Evolutionary conservation across 2,113 vertebrate genomes (phyloP), one percentile per base, ranked within the genome.

Genomic region (Xiphophorus couchianus): DNA sequence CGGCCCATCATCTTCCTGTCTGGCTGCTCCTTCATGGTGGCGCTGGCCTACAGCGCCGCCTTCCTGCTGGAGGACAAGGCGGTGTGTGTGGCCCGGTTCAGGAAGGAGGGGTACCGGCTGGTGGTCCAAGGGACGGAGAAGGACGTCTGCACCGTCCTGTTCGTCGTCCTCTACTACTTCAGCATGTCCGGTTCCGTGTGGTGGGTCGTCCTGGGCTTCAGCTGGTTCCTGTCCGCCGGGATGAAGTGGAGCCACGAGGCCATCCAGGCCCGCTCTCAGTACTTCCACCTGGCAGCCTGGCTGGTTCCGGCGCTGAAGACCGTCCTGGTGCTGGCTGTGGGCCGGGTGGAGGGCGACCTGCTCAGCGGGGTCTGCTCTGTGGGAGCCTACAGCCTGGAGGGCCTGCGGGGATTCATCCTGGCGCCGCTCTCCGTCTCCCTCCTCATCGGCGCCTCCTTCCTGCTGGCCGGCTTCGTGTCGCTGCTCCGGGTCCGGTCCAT

Each of bases 11-110:
- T 98, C 90, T 98, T 98, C 90, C 93, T 98, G 77, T 97, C 97
- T 0, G 97, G 96, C 69, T 99, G 97, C 88, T 97, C 96, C 92
- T 96, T 98, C 91, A 96, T 98, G 97, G 97, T 99, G 89, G 96
- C 96, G 0, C 91, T 96, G 82, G 96, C 95, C 37, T 96, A 98
- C 0, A 91, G 94, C 0, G 92, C 95, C 0, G 97, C 97, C 39
- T 96, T 97, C 90, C 86, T 98, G 76, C 82, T 98, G 81, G 95
- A 96, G 88, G 97, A 98, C 89, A 92, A 93, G 4, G 96, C 94
- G 1, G 97, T 95, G 65, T 99, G 97, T 73, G 86, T 96, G 48
- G 96, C 96, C 66, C 94, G 94, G 84, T 96, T 98, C 84, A 93
- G 93, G 0, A 95, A 95, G 8, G 95, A 96, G 0, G 95, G 95